Evolutionary conservation across 1,140 invertebrate species (phyloP).

Genomic region (Megathymus violae): DNA sequence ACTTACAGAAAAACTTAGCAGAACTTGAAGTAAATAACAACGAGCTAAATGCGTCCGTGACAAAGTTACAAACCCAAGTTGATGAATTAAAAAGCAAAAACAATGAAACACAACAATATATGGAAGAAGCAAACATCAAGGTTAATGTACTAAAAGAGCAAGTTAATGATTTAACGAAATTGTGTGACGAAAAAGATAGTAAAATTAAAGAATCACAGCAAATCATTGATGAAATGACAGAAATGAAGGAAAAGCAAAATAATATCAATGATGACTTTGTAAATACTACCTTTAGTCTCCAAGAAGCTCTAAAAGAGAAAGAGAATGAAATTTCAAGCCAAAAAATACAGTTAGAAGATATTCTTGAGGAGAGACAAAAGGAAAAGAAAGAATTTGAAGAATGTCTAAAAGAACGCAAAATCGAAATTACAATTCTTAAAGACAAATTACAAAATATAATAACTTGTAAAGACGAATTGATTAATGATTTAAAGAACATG

Average conservation of each 20-base stretch:
- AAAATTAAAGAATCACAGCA: constrained; percentile 34
- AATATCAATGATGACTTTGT: constrained; percentile 32
- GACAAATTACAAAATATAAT: constrained; percentile 52
- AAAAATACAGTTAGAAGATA: constrained; percentile 47
- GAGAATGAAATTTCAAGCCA: constrained; percentile 35
- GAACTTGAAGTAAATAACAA: neutral
- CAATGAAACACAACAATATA: neutral
- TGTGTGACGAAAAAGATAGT: constrained; percentile 30
- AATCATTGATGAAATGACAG: constrained; percentile 20
- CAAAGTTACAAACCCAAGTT: constrained; percentile 7
- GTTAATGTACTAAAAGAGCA: constrained; percentile 22
- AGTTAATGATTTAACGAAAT: constrained; percentile 28
- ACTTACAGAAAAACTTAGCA: constrained; percentile 8
- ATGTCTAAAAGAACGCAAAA: constrained; percentile 43
- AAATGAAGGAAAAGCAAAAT: constrained; percentile 40
- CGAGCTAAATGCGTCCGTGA: neutral
- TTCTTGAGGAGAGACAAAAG: constrained; percentile 36
- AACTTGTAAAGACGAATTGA: constrained; percentile 54
- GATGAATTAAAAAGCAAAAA: constrained; percentile 25
- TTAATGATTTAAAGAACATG: constrained; percentile 51
- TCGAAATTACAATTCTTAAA: constrained; percentile 46
- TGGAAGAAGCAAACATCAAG: constrained; percentile 33
- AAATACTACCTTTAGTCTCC: neutral
- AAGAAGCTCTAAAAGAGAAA: constrained; percentile 43
- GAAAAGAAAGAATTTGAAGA: constrained; percentile 47